A percentile compares a stretch with the other conserved stretches of the same genome.
Evolutionary conservation across 1,140 invertebrate genomes (phyloP).

Genomic region (Rhopalosiphum maidis): DNA sequence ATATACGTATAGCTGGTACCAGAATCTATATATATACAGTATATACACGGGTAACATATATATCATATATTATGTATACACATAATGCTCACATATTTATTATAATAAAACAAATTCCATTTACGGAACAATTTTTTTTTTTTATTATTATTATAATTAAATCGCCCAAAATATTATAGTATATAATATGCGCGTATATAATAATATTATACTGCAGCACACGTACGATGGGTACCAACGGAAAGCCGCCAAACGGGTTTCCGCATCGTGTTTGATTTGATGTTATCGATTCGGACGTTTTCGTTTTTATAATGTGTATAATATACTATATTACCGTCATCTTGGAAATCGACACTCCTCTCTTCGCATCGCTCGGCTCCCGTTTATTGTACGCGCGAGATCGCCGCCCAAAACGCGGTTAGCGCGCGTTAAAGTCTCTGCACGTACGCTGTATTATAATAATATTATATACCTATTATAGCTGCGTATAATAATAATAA

Average conservation of each 20-base stretch:
- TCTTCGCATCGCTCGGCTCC: background rate
- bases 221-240: background rate
- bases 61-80: no score
- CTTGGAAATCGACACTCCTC: slow-evolving; percentile 40
- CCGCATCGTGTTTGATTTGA: slow-evolving; percentile 22
- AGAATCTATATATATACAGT: background rate
- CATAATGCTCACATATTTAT: background rate
- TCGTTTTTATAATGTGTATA: slow-evolving; percentile 12
- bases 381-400: slow-evolving; percentile 25
- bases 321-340: background rate
- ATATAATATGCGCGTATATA: background rate
- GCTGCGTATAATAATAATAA: background rate
- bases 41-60: no score
- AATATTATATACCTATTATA: slow-evolving; percentile 26
- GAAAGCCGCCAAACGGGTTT: slow-evolving; percentile 24
- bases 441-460: background rate
- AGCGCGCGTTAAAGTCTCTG: background rate
- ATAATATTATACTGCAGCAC: background rate
- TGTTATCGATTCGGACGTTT: slow-evolving; percentile 48
- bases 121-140: background rate
- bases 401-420: background rate
- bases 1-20: no score
- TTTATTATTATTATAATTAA: background rate
- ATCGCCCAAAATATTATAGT: background rate
- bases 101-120: slow-evolving; percentile 15